These are phyloP conservation scores for Eupithecia tripunctaria DNA, from an alignment of 2,888 invertebrate species.

Conservation along the genomic window DNA sequence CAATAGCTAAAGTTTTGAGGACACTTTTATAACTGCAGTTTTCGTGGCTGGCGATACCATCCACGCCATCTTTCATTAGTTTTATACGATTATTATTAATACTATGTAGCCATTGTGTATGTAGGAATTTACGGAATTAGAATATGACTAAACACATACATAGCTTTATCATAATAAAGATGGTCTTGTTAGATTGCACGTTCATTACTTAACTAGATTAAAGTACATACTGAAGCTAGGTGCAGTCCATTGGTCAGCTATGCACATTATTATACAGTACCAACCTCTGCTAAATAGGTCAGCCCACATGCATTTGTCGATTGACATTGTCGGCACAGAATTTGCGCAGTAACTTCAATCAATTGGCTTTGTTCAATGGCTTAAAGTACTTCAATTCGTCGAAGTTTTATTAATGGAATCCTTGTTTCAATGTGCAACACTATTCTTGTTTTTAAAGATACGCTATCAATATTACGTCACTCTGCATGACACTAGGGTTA, in stretches of 20 bases:
- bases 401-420: slow-evolving; percentile 29
- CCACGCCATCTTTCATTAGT: not conserved
- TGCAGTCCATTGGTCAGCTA: slow-evolving; percentile 26
- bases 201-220: slow-evolving; percentile 24
- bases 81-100: not conserved
- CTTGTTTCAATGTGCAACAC: slow-evolving; percentile 28
- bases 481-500: slow-evolving; percentile 20
- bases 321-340: slow-evolving; percentile 37
- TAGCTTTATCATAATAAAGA: slow-evolving; percentile 13
- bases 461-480: slow-evolving; percentile 38
- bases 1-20: slow-evolving; percentile 28
- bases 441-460: slow-evolving; percentile 29
- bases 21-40: slow-evolving; percentile 14
- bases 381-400: slow-evolving; percentile 32
- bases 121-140: not conserved
- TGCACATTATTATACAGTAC: slow-evolving; percentile 24
- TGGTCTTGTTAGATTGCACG: slow-evolving; percentile 26
- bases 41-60: not conserved
- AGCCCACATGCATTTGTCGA: slow-evolving; percentile 43
- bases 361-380: slow-evolving; percentile 37
- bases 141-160: not conserved
- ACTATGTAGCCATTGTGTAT: not conserved
- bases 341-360: slow-evolving; percentile 42
- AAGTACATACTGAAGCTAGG: slow-evolving; percentile 25
- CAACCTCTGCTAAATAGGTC: slow-evolving; percentile 41